These are phyloP conservation scores for Acrocera orbiculus DNA, from an alignment of 2,888 invertebrate species.

Conservation along the genomic window DNA sequence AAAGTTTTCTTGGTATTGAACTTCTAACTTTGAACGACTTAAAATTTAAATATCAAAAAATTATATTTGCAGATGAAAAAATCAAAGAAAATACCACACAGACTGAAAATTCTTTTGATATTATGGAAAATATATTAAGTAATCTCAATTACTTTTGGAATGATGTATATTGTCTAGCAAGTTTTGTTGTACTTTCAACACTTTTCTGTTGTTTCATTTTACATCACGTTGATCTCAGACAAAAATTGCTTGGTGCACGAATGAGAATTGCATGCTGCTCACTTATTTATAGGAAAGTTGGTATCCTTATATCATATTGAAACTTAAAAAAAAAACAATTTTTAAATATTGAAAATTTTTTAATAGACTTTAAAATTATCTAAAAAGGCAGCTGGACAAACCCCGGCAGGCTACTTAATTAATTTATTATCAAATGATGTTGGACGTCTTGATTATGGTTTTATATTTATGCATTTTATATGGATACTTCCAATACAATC, in stretches of 20 bases:
- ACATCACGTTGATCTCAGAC: constrained; percentile 30
- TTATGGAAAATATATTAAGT: not conserved
- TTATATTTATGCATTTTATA: constrained; percentile 68
- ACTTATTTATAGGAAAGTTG: constrained; percentile 48
- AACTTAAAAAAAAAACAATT: not conserved
- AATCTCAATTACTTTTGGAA: constrained; percentile 18
- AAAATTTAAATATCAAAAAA: too few relatives aligned
- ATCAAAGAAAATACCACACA: too few relatives aligned
- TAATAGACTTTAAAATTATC: constrained; percentile 48
- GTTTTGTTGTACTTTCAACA: constrained; percentile 23
- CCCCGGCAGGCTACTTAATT: constrained; percentile 75
- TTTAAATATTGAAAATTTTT: constrained; percentile 3
- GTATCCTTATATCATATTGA: not conserved
- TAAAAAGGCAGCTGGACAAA: constrained; percentile 48
- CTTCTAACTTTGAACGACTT: too few relatives aligned
- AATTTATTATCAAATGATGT: constrained; percentile 91
- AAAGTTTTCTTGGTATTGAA: too few relatives aligned
- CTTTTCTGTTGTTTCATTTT: constrained; percentile 23
- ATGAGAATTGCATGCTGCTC: constrained; percentile 49
- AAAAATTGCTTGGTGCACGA: constrained; percentile 38
- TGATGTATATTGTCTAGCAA: constrained; percentile 25
- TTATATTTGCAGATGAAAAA: too few relatives aligned
- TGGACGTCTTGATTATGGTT: constrained; percentile 72
- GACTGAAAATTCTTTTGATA: not conserved
- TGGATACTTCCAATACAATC: constrained; percentile 67